A percentile compares a stretch with the other conserved stretches of the same genome.
These are phyloP conservation scores for Lophotis ruficrista DNA, from an alignment of 2,113 vertebrate genomes.

Conservation along the genomic window DNA sequence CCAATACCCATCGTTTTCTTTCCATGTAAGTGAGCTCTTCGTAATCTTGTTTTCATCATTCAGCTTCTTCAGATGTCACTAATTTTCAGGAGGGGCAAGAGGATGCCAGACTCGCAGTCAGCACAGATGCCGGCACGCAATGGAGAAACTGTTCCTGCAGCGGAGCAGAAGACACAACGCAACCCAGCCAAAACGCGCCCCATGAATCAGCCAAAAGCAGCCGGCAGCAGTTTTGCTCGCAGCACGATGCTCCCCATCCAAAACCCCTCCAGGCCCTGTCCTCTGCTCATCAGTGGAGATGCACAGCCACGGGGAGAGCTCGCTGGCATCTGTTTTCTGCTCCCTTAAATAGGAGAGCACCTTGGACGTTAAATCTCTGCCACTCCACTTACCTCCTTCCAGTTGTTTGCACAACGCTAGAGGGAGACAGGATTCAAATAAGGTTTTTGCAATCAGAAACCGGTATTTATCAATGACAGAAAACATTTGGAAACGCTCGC, in stretches of 20 bases:
- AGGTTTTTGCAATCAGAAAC: not conserved
- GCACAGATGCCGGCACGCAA: conserved; percentile 5
- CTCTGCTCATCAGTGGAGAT: not conserved
- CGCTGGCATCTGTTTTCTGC: not conserved
- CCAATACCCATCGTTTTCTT: not conserved
- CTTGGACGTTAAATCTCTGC: not conserved
- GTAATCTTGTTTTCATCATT: not conserved
- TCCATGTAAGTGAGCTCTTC: not conserved
- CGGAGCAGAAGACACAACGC: not conserved
- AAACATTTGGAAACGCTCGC: fast-evolving
- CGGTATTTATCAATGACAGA: fast-evolving
- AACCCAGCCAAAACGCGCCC: not conserved
- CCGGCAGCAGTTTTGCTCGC: not conserved
- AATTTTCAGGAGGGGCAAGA: conserved; percentile 32
- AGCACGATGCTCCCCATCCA: not conserved
- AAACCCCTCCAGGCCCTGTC: not conserved
- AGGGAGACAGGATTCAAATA: conserved; percentile 22
- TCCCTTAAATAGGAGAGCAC: not conserved
- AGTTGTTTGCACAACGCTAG: not conserved
- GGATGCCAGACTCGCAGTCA: not conserved
- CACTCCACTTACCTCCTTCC: not conserved
- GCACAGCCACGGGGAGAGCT: not conserved
- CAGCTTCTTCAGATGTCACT: conserved; percentile 49
- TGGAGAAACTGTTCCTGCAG: not conserved
- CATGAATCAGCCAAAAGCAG: not conserved